phyloP scores from a whole-genome alignment of 2,888 invertebrate genomes.

The Ypsolopha sequella region DNA sequence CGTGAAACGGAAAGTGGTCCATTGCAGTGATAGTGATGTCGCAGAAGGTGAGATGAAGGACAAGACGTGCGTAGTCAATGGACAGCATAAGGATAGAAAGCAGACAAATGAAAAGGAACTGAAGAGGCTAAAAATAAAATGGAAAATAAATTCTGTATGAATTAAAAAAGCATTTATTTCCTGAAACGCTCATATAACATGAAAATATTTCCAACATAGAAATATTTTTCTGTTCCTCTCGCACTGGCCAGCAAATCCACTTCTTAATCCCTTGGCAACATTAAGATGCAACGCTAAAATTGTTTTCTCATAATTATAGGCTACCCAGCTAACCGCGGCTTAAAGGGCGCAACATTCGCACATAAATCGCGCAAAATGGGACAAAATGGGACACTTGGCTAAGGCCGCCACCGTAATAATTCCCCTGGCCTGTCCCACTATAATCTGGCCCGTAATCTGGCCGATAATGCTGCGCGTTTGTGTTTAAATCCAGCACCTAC shows the following conservation, averaged over 20 bases:
- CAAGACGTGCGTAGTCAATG: background rate
- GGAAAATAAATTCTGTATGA: slow-evolving; percentile 3
- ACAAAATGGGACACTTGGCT: slow-evolving; percentile 19
- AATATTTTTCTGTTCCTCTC: no score
- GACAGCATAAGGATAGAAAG: background rate
- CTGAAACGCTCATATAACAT: background rate
- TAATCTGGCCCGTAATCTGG: slow-evolving; percentile 67
- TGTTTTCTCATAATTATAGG: slow-evolving; percentile 69
- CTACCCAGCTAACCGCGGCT: slow-evolving; percentile 42
- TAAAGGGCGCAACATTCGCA: slow-evolving; percentile 60
- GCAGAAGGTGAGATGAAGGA: background rate
- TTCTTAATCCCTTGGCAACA: slow-evolving; percentile 48
- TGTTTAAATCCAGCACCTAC: slow-evolving; percentile 35
- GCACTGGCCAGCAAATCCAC: slow-evolving; percentile 16
- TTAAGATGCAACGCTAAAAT: slow-evolving; percentile 65
- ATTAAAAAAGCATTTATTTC: slow-evolving; percentile 8
- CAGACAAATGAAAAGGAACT: background rate
- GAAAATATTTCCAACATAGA: no score
- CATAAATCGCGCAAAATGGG: slow-evolving; percentile 66
- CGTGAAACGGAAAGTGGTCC: background rate
- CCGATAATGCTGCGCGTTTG: slow-evolving; percentile 60
- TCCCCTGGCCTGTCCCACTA: slow-evolving; percentile 52
- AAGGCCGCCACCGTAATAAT: slow-evolving; percentile 41
- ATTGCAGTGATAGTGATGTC: no score
- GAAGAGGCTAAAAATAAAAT: no score